Evolutionary conservation across 2,113 vertebrate genomes (phyloP).

Genomic region (Amphilophus citrinellus): DNA sequence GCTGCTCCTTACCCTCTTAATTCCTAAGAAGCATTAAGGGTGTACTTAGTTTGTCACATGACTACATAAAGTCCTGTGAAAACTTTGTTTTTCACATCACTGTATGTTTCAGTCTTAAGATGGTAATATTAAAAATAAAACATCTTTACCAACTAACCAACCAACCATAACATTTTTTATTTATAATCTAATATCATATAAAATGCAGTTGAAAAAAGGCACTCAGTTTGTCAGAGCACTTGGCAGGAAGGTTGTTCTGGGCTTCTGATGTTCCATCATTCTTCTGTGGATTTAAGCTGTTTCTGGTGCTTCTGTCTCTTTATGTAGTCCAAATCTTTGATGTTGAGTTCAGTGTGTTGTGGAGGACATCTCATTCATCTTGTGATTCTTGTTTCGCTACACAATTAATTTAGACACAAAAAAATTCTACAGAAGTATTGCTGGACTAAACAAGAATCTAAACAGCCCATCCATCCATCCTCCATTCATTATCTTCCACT

Average conservation of each 20-base stretch:
- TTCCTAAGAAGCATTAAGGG: too few relatives aligned
- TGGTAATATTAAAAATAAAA: too few relatives aligned
- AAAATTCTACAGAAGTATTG: background rate
- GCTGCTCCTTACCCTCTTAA: too few relatives aligned
- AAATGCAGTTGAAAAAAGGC: too few relatives aligned
- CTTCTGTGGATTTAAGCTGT: background rate
- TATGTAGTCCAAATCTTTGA: background rate
- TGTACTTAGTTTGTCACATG: background rate
- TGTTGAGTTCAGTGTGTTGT: background rate
- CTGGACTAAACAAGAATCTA: background rate
- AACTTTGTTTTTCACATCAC: too few relatives aligned
- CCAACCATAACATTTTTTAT: too few relatives aligned
- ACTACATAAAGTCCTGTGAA: background rate
- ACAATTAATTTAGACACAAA: background rate
- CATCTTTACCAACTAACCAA: too few relatives aligned
- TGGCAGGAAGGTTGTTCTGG: background rate
- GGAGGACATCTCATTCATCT: background rate
- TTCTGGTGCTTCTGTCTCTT: background rate
- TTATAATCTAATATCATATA: too few relatives aligned
- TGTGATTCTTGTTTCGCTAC: background rate
- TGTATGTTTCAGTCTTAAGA: too few relatives aligned
- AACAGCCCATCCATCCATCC: background rate
- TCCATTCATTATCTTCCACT: too few relatives aligned
- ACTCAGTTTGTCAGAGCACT: background rate
- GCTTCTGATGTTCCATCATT: background rate